These are phyloP conservation scores for Drosophila melanica DNA, from an alignment of 1,140 invertebrate genomes.

Conservation along the genomic window DNA sequence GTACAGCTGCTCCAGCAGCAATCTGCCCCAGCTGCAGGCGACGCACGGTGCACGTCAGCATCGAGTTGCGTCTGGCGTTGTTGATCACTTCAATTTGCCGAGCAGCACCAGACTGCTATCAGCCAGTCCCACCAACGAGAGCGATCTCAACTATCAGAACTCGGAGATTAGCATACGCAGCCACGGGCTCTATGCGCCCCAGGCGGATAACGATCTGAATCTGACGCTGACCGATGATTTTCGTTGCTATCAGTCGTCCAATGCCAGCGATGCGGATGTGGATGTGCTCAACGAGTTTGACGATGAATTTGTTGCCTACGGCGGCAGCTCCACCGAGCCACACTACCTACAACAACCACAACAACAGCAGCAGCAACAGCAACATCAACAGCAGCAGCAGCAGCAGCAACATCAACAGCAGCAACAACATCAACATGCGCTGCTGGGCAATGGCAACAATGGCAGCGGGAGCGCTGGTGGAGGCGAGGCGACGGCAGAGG, in stretches of 20 bases:
- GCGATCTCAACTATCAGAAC: slow-evolving; percentile 87
- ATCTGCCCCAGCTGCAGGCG: slow-evolving; percentile 83
- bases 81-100: slow-evolving; percentile 23
- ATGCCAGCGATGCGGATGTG: slow-evolving; percentile 78
- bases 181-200: slow-evolving; percentile 86
- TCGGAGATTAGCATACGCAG: slow-evolving; percentile 87
- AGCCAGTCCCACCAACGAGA: slow-evolving; percentile 86
- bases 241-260: slow-evolving; percentile 81
- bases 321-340: neutral
- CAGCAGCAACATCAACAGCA: slow-evolving; percentile 17
- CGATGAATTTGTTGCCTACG: slow-evolving; percentile 63
- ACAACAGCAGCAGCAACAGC: slow-evolving; percentile 3
- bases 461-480: neutral
- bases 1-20: slow-evolving; percentile 64
- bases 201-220: slow-evolving; percentile 84
- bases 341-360: slow-evolving; percentile 27
- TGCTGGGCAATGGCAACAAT: neutral
- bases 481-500: slow-evolving; percentile 20
- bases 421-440: slow-evolving; percentile 25
- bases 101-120: slow-evolving; percentile 53
- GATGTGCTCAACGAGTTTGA: slow-evolving; percentile 78
- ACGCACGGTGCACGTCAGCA: slow-evolving; percentile 84
- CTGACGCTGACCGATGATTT: slow-evolving; percentile 80
- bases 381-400: neutral
- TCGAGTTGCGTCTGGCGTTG: slow-evolving; percentile 27